phyloP scores from a whole-genome alignment of 2,797 vertebrate species.

The Melanotaenia pygmaea region DNA sequence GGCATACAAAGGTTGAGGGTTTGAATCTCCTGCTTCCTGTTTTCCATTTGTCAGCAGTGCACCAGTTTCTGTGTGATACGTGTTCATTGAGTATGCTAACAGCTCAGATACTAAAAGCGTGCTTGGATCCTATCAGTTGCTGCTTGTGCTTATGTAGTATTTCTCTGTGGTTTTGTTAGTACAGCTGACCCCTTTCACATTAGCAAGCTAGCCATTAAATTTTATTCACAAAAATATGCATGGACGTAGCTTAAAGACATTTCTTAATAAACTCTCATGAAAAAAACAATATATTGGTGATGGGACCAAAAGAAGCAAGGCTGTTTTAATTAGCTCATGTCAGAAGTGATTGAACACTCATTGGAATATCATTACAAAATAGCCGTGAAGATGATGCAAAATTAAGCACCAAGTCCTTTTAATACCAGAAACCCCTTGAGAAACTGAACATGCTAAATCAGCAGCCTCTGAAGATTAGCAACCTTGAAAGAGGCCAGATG shows the following conservation, averaged over 20 bases:
- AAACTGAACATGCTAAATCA: constrained; percentile 43
- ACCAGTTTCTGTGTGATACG: constrained; percentile 1
- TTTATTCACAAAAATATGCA: constrained; percentile 1
- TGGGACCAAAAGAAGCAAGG: not conserved
- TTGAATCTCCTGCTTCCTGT: constrained; percentile 5
- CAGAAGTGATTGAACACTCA: constrained; percentile 8
- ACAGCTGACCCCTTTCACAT: not conserved
- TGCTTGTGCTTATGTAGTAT: not conserved
- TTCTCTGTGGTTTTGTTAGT: not conserved
- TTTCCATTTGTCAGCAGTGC: not conserved
- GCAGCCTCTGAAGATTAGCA: constrained; percentile 29
- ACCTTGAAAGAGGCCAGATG: constrained; percentile 18
- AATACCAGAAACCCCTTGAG: constrained; percentile 30
- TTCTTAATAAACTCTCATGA: not conserved
- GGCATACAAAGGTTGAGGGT: not conserved
- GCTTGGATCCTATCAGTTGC: not conserved
- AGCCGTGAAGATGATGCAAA: constrained; percentile 21
- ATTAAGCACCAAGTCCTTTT: constrained; percentile 20
- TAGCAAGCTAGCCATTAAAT: not conserved
- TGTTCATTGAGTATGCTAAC: not conserved
- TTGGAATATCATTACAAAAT: constrained; percentile 19
- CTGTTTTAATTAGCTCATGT: constrained; percentile 13
- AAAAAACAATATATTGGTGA: not conserved
- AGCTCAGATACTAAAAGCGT: not conserved
- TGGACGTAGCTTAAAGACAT: not conserved